Evolutionary conservation across 2,888 invertebrate species (phyloP).

Genomic region (Trichogramma dendrolimi): DNA sequence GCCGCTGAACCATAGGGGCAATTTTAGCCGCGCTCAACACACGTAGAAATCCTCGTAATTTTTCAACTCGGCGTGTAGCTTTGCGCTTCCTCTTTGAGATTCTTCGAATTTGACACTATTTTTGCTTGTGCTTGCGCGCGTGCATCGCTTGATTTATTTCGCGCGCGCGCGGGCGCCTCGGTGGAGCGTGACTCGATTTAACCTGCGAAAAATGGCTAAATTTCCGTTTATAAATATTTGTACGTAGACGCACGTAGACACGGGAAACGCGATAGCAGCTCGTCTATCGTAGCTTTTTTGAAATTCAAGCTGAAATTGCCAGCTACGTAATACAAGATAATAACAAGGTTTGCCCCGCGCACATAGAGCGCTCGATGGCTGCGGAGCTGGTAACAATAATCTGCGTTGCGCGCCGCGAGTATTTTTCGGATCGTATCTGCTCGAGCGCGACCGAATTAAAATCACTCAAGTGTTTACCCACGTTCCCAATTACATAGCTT

Average conservation of each 20-base stretch:
- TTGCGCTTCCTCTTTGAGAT: conserved; percentile 4
- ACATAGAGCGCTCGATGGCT: conserved; percentile 1
- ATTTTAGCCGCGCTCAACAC: conserved; percentile 9
- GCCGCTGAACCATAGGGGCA: conserved; percentile 21
- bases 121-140: conserved; percentile 1
- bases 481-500: conserved; percentile 46
- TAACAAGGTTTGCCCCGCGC: conserved; percentile 2
- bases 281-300: too few species aligned
- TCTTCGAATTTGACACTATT: conserved; percentile 15
- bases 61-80: conserved; percentile 11
- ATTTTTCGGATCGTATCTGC: conserved; percentile 11
- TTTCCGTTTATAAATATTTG: too few species aligned
- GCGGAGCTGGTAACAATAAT: conserved; percentile 20
- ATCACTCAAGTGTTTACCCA: conserved; percentile 47
- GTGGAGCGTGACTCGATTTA: neutral
- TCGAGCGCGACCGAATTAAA: conserved; percentile 46
- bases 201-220: too few species aligned
- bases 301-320: neutral
- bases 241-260: too few species aligned
- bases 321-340: conserved; percentile 2
- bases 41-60: conserved; percentile 17
- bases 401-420: neutral
- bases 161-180: neutral
- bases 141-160: too few species aligned
- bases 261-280: too few species aligned